phyloP scores from a whole-genome alignment of 2,113 vertebrate genomes.

The Erinaceus europaeus region DNA sequence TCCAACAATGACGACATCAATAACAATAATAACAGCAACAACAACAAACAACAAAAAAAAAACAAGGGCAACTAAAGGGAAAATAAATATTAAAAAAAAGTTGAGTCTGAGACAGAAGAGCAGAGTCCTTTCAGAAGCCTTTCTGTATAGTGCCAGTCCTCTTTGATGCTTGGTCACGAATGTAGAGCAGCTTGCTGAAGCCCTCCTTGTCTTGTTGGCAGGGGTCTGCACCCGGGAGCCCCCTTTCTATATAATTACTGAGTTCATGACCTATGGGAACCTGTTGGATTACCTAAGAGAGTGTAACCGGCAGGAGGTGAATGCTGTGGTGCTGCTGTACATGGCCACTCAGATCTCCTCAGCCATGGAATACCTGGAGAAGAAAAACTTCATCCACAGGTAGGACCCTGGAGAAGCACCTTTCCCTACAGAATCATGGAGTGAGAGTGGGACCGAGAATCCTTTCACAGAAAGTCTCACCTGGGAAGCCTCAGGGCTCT shows the following conservation, averaged over 20 bases:
- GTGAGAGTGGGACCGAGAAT: rapidly evolving
- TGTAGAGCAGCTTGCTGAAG: neutral
- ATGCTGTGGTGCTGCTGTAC: conserved; percentile 96
- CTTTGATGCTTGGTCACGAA: rapidly evolving
- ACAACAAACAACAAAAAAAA: too few relatives aligned
- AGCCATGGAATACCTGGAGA: conserved; percentile 99
- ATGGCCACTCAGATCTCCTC: conserved; percentile 99
- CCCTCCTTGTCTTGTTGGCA: conserved; percentile 62
- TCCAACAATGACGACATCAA: too few relatives aligned
- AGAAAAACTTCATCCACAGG: conserved; percentile 99
- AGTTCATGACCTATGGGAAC: conserved; percentile 99
- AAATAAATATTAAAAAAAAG: too few relatives aligned
- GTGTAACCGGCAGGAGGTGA: conserved; percentile 96
- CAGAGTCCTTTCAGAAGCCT: rapidly evolving
- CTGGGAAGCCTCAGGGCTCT: neutral
- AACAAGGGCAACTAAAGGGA: too few relatives aligned
- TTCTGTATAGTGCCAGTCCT: neutral
- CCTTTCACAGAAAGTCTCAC: too few relatives aligned
- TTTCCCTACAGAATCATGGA: rapidly evolving
- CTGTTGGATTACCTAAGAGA: conserved; percentile 96
- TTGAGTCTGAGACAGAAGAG: too few relatives aligned
- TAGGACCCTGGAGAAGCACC: conserved; percentile 54
- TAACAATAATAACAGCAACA: too few relatives aligned
- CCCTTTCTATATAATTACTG: conserved; percentile 98
- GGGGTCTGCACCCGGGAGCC: conserved; percentile 98